These are phyloP conservation scores for Passer domesticus DNA, from an alignment of 2,113 vertebrate species.

Conservation along the genomic window DNA sequence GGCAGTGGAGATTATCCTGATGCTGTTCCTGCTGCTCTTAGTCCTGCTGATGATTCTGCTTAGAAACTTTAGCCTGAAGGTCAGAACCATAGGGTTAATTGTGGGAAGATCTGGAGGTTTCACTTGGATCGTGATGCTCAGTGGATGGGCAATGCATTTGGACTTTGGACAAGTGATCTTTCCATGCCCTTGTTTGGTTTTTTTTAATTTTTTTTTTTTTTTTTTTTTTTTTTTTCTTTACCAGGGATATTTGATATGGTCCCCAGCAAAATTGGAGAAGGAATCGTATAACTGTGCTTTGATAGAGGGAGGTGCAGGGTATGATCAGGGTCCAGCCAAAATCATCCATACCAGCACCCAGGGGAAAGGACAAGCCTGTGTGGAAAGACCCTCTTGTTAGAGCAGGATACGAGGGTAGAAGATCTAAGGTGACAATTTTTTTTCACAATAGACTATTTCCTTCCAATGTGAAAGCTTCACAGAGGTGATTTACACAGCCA, in stretches of 20 bases:
- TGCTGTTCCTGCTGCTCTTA: neutral
- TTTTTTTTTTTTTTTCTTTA: neutral
- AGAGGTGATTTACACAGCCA: neutral
- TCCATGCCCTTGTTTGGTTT: neutral
- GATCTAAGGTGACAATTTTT: neutral
- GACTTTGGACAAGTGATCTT: neutral
- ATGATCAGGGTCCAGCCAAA: neutral
- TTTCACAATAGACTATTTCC: neutral
- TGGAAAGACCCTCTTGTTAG: neutral
- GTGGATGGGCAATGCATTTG: no score
- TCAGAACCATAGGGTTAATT: neutral
- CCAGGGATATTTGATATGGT: neutral
- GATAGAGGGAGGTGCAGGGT: neutral
- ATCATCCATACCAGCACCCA: neutral
- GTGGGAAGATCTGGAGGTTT: neutral
- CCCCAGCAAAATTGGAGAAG: neutral
- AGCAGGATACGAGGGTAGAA: fast-evolving
- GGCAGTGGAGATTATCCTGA: neutral
- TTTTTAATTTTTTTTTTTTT: no score
- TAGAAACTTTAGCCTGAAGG: neutral
- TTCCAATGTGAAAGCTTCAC: neutral
- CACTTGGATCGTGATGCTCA: neutral
- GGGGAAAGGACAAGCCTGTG: neutral
- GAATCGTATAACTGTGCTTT: neutral
- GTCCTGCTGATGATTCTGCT: neutral